These are phyloP conservation scores for Esox lucius DNA, from an alignment of 2,797 vertebrate species.

Conservation along the genomic window DNA sequence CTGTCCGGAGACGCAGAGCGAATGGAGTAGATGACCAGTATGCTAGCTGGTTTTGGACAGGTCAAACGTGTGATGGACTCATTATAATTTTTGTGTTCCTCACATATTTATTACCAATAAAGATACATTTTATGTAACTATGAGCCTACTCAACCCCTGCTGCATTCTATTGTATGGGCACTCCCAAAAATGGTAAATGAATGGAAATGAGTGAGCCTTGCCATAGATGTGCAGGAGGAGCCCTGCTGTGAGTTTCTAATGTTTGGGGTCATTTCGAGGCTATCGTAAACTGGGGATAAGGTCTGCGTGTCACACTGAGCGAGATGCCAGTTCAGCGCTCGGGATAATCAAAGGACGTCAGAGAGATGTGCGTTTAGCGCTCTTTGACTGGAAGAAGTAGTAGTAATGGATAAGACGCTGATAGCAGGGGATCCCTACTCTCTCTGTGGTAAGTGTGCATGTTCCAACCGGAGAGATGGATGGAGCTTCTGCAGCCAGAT, in stretches of 20 bases:
- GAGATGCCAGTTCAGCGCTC: slow-evolving; percentile 62
- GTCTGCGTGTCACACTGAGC: slow-evolving; percentile 47
- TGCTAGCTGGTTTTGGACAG: slow-evolving; percentile 1
- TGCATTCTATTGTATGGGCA: slow-evolving; percentile 54
- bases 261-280: slow-evolving; percentile 63
- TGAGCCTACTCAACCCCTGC: slow-evolving; percentile 27
- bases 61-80: background rate
- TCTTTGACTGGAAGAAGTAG: slow-evolving; percentile 27
- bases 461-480: slow-evolving; percentile 45
- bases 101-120: background rate
- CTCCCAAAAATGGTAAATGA: slow-evolving; percentile 58
- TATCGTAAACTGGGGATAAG: slow-evolving; percentile 58
- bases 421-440: slow-evolving; percentile 29
- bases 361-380: slow-evolving; percentile 35
- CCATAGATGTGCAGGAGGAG: slow-evolving; percentile 47
- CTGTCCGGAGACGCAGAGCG: slow-evolving; percentile 13
- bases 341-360: slow-evolving; percentile 56
- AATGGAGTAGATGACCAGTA: slow-evolving; percentile 15
- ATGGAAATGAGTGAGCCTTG: slow-evolving; percentile 57
- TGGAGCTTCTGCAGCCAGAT: slow-evolving; percentile 34
- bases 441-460: slow-evolving; percentile 40
- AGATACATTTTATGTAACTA: background rate
- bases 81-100: background rate
- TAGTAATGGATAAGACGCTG: slow-evolving; percentile 24
- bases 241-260: slow-evolving; percentile 55